Conservation (phyloP, 2,797 vertebrate species). For the Xiphorhynchus erythropygius region DNA sequence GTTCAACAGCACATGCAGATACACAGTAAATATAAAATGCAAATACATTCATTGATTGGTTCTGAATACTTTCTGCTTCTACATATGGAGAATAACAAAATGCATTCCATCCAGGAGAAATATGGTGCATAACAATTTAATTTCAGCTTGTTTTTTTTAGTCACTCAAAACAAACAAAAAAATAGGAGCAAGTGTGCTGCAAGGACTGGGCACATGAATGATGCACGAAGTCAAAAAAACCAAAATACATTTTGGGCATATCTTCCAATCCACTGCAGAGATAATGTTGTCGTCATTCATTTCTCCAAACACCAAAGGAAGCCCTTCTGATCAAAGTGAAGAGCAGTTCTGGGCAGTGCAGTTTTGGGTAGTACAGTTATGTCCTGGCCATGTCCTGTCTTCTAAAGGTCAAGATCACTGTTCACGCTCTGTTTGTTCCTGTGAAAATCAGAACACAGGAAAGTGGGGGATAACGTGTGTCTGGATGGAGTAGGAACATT, state of each 20-base stretch:
- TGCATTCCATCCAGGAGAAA: not conserved
- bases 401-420: not conserved
- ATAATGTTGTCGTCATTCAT: rapidly evolving
- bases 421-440: not conserved
- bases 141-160: not conserved
- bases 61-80: not conserved
- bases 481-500: not conserved
- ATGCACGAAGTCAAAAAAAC: not conserved
- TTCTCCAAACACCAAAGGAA: not conserved
- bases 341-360: not conserved
- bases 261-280: not conserved
- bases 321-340: not conserved
- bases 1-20: not conserved
- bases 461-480: not conserved
- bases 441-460: not conserved
- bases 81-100: not conserved
- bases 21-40: not conserved
- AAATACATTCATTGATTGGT: not conserved
- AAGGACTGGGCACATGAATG: not conserved
- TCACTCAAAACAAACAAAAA: not conserved
- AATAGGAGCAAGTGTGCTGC: not conserved
- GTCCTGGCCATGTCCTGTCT: not conserved
- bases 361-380: not conserved
- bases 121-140: not conserved
- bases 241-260: not conserved